Percentiles rank a stretch among this genome's conserved stretches.
These are phyloP conservation scores for Marcusenius ussheri DNA, from an alignment of 2,113 vertebrate genomes.

Conservation along the genomic window DNA sequence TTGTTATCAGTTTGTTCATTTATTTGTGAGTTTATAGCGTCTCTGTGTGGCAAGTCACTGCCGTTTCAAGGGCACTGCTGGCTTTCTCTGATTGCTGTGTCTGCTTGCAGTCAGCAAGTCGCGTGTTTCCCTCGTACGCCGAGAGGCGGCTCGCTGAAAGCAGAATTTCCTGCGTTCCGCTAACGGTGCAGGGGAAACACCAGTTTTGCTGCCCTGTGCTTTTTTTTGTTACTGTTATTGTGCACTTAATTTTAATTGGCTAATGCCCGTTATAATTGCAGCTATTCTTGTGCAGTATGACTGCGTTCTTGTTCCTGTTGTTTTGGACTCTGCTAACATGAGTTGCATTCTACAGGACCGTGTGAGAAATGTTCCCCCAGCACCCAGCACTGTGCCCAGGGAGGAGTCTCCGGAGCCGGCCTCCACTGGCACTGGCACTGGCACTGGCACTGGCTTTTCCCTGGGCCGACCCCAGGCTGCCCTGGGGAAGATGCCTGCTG, in stretches of 20 bases:
- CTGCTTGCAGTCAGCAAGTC: background rate
- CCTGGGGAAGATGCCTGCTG: constrained; percentile 1
- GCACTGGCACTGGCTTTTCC: constrained; percentile 35
- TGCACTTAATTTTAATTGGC: background rate
- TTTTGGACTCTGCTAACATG: background rate
- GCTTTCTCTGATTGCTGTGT: background rate
- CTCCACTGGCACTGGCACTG: constrained; percentile 7
- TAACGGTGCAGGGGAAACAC: background rate
- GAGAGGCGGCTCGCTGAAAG: background rate
- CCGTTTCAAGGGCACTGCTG: background rate
- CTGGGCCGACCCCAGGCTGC: constrained; percentile 49
- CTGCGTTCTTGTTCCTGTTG: background rate
- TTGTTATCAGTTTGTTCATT: background rate
- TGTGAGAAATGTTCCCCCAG: constrained; percentile 53
- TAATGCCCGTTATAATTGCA: background rate
- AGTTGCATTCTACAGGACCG: constrained; percentile 57
- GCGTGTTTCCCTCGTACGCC: background rate
- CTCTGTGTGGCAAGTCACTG: background rate
- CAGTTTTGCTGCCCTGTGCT: background rate
- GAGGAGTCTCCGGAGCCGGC: constrained; percentile 44
- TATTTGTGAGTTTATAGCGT: background rate
- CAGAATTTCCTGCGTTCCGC: background rate
- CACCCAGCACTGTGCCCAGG: constrained; percentile 36
- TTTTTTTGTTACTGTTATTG: background rate
- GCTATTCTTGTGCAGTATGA: background rate